Evolutionary conservation across 2,888 invertebrate species (phyloP).

Genomic region (Beris chalybata): DNA sequence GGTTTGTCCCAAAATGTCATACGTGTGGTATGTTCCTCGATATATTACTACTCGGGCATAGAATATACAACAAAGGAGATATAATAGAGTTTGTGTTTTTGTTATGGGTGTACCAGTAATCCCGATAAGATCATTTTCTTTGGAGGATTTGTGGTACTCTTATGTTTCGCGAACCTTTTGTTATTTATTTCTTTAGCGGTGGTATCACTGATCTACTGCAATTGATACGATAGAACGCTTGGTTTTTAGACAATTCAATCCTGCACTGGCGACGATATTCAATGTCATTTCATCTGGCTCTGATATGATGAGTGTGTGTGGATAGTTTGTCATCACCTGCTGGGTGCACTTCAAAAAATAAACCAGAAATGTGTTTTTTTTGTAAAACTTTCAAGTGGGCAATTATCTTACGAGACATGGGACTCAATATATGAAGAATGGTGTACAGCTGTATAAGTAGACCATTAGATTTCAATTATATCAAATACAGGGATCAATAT

Average conservation of each 20-base stretch:
- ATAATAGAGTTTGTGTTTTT: slow-evolving; percentile 29
- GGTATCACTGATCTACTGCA: slow-evolving; percentile 23
- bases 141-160: slow-evolving; percentile 17
- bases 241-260: slow-evolving; percentile 14
- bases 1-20: slow-evolving; percentile 28
- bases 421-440: too few species aligned
- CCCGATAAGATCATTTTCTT: slow-evolving; percentile 28
- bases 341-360: slow-evolving; percentile 25
- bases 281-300: slow-evolving; percentile 21
- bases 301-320: background rate
- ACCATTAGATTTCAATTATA: too few species aligned
- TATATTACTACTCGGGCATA: background rate
- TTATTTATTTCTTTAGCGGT: slow-evolving; percentile 1
- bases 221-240: slow-evolving; percentile 12
- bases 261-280: slow-evolving; percentile 4
- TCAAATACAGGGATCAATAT: too few species aligned
- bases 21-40: background rate
- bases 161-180: slow-evolving; percentile 14
- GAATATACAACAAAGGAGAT: background rate
- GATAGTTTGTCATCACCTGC: slow-evolving; percentile 31
- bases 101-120: slow-evolving; percentile 25
- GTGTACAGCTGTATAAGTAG: too few species aligned
- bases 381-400: slow-evolving; percentile 16
- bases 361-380: slow-evolving; percentile 14
- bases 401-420: slow-evolving; percentile 9